These are phyloP conservation scores for Helarctos malayanus DNA, from an alignment of 2,797 vertebrate genomes.

Conservation along the genomic window DNA sequence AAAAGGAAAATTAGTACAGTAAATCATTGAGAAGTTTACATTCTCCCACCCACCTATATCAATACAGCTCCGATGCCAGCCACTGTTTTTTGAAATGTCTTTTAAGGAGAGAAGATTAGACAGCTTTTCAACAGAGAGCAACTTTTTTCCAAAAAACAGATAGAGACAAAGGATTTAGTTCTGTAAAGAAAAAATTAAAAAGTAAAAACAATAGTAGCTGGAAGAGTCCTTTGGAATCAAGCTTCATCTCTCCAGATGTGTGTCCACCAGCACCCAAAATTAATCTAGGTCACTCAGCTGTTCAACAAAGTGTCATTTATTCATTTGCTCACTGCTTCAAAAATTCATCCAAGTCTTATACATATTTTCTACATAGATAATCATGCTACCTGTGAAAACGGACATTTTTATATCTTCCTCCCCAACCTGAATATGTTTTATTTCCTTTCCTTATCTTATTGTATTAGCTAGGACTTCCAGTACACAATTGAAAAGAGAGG, in stretches of 20 bases:
- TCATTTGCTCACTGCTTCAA: background rate
- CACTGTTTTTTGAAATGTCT: background rate
- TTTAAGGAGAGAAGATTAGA: constrained; percentile 23
- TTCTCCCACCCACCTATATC: background rate
- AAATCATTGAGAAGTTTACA: background rate
- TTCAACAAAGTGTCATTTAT: background rate
- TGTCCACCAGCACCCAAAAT: background rate
- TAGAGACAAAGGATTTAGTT: background rate
- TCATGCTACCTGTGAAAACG: background rate
- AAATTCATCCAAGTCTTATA: background rate
- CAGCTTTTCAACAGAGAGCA: background rate
- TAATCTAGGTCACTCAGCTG: background rate
- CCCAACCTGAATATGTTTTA: background rate
- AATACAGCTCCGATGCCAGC: background rate
- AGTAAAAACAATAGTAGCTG: background rate
- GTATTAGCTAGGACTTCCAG: background rate
- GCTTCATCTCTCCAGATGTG: background rate
- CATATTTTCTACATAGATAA: background rate
- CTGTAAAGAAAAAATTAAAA: background rate
- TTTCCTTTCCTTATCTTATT: background rate
- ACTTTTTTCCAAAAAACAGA: background rate
- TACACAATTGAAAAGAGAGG: background rate
- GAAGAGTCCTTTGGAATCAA: background rate
- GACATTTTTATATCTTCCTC: constrained; percentile 25
- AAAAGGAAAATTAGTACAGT: background rate